phyloP scores from a whole-genome alignment of 1,140 invertebrate genomes.

The Radopholus similis region DNA sequence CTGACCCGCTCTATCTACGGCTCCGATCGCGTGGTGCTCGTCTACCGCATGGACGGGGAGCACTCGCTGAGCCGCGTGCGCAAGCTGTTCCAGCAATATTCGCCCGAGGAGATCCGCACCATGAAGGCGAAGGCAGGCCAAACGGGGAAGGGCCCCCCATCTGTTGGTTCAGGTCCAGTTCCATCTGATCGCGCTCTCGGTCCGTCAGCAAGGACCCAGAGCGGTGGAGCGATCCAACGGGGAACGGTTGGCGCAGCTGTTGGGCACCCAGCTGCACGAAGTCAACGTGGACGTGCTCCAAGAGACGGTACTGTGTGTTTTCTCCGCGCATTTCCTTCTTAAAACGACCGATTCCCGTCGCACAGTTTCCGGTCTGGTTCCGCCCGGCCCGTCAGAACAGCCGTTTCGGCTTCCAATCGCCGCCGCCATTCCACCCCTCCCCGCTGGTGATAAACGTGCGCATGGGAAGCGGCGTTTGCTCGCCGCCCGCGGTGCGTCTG shows the following conservation, averaged over 20 bases:
- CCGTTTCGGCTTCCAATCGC: not conserved
- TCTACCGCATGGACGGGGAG: not conserved
- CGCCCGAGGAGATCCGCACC: not conserved
- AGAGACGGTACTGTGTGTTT: not conserved
- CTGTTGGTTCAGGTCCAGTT: not conserved
- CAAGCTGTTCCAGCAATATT: slow-evolving; percentile 1
- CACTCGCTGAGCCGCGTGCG: not conserved
- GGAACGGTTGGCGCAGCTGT: not conserved
- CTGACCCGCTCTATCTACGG: not conserved
- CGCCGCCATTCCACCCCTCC: not conserved
- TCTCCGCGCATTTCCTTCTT: not conserved
- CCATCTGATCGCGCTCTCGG: not conserved
- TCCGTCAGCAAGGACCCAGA: not conserved
- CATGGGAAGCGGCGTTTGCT: not conserved
- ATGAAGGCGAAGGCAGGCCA: not conserved
- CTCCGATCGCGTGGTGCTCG: not conserved
- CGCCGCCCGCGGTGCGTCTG: not conserved
- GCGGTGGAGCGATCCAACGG: not conserved
- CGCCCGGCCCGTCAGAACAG: not conserved
- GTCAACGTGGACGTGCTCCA: not conserved
- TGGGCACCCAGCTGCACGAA: not conserved
- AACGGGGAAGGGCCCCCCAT: not conserved
- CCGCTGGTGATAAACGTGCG: no score
- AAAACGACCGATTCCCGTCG: not conserved
- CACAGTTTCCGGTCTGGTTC: not conserved